These are phyloP conservation scores for Acrobasis consociella DNA, from an alignment of 2,888 invertebrate species.

Conservation along the genomic window DNA sequence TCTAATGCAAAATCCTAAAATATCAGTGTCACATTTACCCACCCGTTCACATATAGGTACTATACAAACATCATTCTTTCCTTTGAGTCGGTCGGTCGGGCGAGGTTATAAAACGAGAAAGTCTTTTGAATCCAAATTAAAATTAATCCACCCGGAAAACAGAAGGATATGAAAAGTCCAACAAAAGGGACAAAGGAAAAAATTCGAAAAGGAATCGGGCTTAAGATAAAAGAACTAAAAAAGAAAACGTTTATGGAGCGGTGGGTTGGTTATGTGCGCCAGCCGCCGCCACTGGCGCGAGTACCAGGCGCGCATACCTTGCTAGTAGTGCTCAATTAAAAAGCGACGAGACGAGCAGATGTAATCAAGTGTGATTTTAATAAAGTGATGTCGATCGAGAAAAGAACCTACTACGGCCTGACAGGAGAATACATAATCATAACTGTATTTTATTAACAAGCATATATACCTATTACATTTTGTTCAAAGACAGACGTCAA, in stretches of 20 bases:
- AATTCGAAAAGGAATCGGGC: conserved; percentile 62
- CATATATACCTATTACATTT: conserved; percentile 4
- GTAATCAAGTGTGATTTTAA: conserved; percentile 77
- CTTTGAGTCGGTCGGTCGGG: conserved; percentile 28
- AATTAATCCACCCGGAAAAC: conserved; percentile 74
- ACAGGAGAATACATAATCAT: conserved; percentile 45
- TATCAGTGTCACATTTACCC: background rate
- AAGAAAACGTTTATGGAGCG: conserved; percentile 51
- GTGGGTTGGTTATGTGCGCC: conserved; percentile 43
- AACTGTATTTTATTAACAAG: conserved; percentile 42
- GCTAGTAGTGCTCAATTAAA: conserved; percentile 68
- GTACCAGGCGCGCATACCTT: conserved; percentile 69
- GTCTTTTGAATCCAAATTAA: conserved; percentile 67
- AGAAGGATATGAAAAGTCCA: conserved; percentile 72
- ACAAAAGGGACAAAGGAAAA: conserved; percentile 67
- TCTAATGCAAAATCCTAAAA: background rate
- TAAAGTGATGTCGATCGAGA: conserved; percentile 61
- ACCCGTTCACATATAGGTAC: background rate
- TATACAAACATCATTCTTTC: conserved; percentile 1
- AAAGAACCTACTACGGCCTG: conserved; percentile 26
- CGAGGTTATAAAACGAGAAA: conserved; percentile 37
- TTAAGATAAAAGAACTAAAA: conserved; percentile 55
- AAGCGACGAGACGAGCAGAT: conserved; percentile 55
- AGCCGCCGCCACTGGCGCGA: conserved; percentile 35
- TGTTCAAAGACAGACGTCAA: conserved; percentile 4